Conservation (phyloP, 2,888 invertebrate species). For the Stenchaetothrips biformis region DNA sequence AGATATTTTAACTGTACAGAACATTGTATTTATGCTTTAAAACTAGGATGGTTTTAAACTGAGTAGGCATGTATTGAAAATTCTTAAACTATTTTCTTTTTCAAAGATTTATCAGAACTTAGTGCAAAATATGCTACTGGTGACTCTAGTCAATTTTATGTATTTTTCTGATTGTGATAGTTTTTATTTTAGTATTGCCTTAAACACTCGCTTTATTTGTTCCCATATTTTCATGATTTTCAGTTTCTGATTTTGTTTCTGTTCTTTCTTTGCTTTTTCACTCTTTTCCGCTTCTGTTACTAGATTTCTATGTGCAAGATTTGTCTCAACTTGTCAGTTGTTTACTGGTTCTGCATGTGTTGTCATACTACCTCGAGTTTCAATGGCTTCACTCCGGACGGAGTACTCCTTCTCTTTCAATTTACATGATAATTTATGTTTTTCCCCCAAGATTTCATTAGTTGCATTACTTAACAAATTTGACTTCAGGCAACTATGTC, state of each 20-base stretch:
- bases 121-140: background rate
- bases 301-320: background rate
- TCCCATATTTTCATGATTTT: background rate
- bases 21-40: background rate
- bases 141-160: conserved; percentile 19
- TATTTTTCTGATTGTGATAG: background rate
- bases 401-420: background rate
- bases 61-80: too few species aligned
- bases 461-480: background rate
- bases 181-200: background rate
- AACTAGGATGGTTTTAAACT: too few species aligned
- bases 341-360: background rate
- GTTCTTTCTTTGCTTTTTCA: too few species aligned
- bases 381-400: too few species aligned
- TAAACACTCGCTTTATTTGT: background rate
- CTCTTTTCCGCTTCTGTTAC: background rate
- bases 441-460: background rate
- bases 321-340: background rate
- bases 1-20: background rate
- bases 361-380: too few species aligned
- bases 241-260: background rate
- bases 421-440: background rate
- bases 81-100: too few species aligned
- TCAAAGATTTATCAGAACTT: too few species aligned
- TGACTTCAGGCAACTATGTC: background rate